Evolutionary conservation across 2,797 vertebrate species (phyloP).

Genomic region (Graptemys geographica): DNA sequence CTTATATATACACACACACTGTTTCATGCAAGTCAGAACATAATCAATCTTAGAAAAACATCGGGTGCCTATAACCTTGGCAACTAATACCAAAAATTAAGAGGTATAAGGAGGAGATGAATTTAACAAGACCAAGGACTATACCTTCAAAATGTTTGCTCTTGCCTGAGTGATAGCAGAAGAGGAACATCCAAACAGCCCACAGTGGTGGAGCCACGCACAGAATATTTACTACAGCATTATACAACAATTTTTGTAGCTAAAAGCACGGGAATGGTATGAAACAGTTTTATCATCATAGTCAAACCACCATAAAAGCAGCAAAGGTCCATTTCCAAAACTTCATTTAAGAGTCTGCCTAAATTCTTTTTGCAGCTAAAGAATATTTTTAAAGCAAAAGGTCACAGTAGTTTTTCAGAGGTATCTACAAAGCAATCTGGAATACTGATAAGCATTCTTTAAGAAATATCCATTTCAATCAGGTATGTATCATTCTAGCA

Average conservation of each 20-base stretch:
- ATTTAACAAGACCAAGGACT: background rate
- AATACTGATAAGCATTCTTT: background rate
- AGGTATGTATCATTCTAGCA: background rate
- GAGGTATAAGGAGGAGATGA: background rate
- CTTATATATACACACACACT: background rate
- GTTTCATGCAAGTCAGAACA: background rate
- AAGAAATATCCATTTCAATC: background rate
- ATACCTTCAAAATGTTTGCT: background rate
- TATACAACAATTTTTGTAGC: background rate
- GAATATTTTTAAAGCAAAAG: background rate
- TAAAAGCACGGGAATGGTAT: background rate
- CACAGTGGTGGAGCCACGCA: background rate
- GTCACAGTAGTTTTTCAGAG: background rate
- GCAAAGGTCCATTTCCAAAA: background rate
- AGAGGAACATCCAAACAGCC: background rate
- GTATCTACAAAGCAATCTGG: conserved; percentile 1
- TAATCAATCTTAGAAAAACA: background rate
- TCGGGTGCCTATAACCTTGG: background rate
- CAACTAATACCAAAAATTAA: background rate
- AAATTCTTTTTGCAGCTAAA: background rate
- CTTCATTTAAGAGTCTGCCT: background rate
- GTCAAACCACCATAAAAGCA: background rate
- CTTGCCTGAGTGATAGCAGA: background rate
- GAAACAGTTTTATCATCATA: background rate
- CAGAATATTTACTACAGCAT: background rate